A percentile compares a stretch with the other conserved stretches of the same genome.
phyloP scores from a whole-genome alignment of 2,113 vertebrate species.

The Indicator indicator region DNA sequence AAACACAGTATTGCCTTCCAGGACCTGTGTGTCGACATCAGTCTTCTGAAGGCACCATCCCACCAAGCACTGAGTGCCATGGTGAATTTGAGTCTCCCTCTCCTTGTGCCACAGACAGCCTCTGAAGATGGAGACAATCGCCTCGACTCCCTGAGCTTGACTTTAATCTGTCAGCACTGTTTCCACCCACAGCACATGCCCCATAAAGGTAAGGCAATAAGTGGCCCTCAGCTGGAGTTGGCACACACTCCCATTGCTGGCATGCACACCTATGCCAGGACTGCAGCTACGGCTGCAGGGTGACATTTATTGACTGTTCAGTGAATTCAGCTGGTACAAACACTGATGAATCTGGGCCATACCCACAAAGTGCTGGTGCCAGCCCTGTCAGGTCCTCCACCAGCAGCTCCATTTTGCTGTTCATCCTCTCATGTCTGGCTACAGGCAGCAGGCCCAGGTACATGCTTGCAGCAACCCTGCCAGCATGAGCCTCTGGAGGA shows the following conservation, averaged over 20 bases:
- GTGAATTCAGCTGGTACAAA: not conserved
- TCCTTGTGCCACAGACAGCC: not conserved
- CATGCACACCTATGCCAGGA: not conserved
- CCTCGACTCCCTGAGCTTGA: not conserved
- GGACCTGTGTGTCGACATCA: not conserved
- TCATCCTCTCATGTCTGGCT: not conserved
- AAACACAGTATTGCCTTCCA: not conserved
- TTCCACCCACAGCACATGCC: not conserved
- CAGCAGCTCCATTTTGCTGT: not conserved
- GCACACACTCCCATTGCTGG: not conserved
- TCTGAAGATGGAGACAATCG: not conserved
- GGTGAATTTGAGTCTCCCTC: not conserved
- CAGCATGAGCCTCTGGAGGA: not conserved
- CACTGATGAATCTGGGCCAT: not conserved
- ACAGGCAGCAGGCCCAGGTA: not conserved
- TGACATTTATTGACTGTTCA: not conserved
- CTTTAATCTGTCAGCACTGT: not conserved
- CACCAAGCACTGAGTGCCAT: fast-evolving
- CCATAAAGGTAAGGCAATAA: not conserved
- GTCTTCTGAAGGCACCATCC: not conserved
- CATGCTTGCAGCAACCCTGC: not conserved
- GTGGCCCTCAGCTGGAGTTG: not conserved
- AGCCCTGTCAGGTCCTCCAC: not conserved
- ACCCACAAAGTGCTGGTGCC: not conserved
- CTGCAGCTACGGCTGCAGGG: not conserved